A percentile compares a stretch with the other conserved stretches of the same genome.
These are phyloP conservation scores for Paracentrotus lividus DNA, from an alignment of 53 echinoderm and acorn worm genomes.

Conservation along the genomic window DNA sequence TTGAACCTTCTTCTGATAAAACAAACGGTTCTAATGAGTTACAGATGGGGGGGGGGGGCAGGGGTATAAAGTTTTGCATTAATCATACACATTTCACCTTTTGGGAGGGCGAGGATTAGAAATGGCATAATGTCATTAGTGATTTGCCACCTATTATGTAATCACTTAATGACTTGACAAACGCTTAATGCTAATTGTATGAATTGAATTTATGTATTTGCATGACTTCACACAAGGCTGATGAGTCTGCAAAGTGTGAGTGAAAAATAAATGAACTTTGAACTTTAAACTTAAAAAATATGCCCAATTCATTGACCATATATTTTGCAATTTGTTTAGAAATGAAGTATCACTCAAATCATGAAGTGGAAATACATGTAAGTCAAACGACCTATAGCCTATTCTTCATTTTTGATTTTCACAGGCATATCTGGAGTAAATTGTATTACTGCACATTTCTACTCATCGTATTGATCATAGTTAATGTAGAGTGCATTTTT, in stretches of 20 bases:
- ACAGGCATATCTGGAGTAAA: too few relatives aligned
- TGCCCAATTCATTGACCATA: not conserved
- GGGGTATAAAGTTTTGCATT: not conserved
- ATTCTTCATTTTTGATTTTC: not conserved
- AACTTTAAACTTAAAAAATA: not conserved
- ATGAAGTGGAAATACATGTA: not conserved
- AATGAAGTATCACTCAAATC: not conserved
- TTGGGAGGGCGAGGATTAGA: not conserved
- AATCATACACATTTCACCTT: conserved; percentile 21
- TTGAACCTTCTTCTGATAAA: not conserved
- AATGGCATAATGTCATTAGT: conserved; percentile 35
- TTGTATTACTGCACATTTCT: too few relatives aligned
- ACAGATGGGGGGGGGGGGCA: not conserved
- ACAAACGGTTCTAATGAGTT: conserved; percentile 26
- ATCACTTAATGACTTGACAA: conserved; percentile 44
- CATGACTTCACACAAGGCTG: not conserved
- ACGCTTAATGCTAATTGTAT: conserved; percentile 46
- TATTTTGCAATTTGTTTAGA: not conserved
- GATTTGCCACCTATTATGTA: conserved; percentile 38
- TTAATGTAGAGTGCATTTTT: not conserved
- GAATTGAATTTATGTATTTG: not conserved
- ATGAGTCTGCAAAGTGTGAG: not conserved
- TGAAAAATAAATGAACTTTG: not conserved
- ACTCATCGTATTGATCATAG: not conserved
- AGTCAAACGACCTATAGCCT: not conserved